phyloP scores from a whole-genome alignment of 2,113 vertebrate species.

The Mus pahari region DNA sequence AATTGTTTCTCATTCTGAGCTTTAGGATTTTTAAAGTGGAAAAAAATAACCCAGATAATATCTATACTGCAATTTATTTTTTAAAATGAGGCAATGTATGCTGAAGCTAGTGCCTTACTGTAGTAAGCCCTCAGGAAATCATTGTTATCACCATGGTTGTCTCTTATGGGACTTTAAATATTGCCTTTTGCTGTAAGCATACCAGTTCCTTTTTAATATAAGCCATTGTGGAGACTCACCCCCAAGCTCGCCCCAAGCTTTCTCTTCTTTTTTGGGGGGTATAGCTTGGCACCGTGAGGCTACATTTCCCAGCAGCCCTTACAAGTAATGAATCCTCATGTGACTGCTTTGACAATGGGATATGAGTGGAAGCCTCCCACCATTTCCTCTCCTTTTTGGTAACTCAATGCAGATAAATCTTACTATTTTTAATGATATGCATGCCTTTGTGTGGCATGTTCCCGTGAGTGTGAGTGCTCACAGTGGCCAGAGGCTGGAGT shows the following conservation, averaged over 20 bases:
- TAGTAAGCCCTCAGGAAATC: background rate
- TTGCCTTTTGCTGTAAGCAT: background rate
- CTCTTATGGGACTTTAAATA: background rate
- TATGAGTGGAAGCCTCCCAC: background rate
- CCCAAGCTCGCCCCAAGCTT: background rate
- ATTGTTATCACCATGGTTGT: background rate
- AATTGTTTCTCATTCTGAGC: background rate
- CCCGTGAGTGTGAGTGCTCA: background rate
- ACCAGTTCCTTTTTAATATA: background rate
- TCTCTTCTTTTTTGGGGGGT: background rate
- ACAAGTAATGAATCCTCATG: background rate
- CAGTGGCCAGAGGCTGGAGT: background rate
- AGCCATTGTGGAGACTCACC: background rate
- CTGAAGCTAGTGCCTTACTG: rapidly evolving
- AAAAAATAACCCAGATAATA: background rate
- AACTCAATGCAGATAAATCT: background rate
- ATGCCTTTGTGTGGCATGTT: background rate
- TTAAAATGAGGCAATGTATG: background rate
- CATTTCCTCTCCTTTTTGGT: background rate
- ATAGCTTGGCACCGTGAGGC: background rate
- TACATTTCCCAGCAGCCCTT: background rate
- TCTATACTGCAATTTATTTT: conserved; percentile 7
- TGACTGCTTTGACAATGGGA: background rate
- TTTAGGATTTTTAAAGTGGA: background rate
- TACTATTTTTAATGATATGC: background rate